Percentiles rank a stretch among this genome's conserved stretches.
Evolutionary conservation across 2,888 invertebrate genomes (phyloP).

Genomic region (Salpingus planirostris): DNA sequence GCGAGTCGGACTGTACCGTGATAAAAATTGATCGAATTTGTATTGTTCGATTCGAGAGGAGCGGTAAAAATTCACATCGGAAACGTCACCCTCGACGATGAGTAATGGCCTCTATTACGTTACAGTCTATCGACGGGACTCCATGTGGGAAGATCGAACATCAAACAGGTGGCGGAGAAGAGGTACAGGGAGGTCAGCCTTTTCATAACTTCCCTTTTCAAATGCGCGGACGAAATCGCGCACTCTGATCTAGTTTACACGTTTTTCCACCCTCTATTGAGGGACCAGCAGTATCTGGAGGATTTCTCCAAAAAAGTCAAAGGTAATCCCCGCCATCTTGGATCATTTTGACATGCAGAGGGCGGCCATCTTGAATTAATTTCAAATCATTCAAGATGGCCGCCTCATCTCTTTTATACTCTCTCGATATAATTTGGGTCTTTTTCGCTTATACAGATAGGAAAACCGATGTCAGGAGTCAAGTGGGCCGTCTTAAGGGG

Average conservation of each 20-base stretch:
- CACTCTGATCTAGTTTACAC: slow-evolving; percentile 96
- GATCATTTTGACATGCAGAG: no score
- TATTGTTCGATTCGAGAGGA: not conserved
- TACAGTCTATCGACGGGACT: slow-evolving; percentile 62
- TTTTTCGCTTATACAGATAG: slow-evolving; percentile 7
- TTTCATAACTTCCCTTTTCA: slow-evolving; percentile 79
- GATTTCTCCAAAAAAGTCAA: slow-evolving; percentile 68
- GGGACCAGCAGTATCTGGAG: slow-evolving; percentile 88
- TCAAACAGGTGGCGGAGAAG: slow-evolving; percentile 88
- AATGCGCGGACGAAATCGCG: slow-evolving; percentile 85
- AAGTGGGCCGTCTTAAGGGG: slow-evolving; percentile 48
- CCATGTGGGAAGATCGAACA: slow-evolving; percentile 86
- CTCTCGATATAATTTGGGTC: not conserved
- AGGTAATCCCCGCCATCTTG: slow-evolving; percentile 44
- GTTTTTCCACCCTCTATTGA: slow-evolving; percentile 91
- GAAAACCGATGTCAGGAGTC: slow-evolving; percentile 38
- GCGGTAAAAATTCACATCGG: no score
- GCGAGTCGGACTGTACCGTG: no score
- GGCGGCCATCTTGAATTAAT: no score
- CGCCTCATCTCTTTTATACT: no score
- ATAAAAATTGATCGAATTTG: not conserved
- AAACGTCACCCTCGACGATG: no score
- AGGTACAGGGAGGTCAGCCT: slow-evolving; percentile 82
- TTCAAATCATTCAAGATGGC: no score
- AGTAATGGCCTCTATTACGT: no score